Evolutionary conservation across 2,888 invertebrate species (phyloP).

Genomic region (Ctena decussata): DNA sequence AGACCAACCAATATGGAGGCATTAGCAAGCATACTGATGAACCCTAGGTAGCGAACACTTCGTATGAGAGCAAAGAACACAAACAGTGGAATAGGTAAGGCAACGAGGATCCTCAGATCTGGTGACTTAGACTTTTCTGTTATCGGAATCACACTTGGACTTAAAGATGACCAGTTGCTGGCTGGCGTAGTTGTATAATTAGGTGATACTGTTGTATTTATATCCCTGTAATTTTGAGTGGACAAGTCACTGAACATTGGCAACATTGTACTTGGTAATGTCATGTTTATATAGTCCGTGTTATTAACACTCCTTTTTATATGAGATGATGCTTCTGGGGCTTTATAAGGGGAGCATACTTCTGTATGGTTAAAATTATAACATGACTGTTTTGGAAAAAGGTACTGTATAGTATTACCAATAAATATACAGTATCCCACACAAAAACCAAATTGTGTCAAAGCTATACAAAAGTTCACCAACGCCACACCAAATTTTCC

Average conservation of each 20-base stretch:
- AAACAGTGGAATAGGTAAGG: conserved; percentile 81
- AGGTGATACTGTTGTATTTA: not conserved
- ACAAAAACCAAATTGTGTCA: conserved; percentile 85
- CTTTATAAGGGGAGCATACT: conserved; percentile 9
- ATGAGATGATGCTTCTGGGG: not conserved
- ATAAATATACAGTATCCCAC: conserved; percentile 85
- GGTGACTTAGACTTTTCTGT: conserved; percentile 63
- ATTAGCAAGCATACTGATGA: conserved; percentile 83
- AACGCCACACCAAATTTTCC: conserved; percentile 79
- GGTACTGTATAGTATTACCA: conserved; percentile 81
- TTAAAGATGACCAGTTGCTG: not conserved
- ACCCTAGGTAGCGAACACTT: conserved; percentile 79
- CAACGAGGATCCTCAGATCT: conserved; percentile 77
- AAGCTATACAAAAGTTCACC: conserved; percentile 80
- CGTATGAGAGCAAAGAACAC: conserved; percentile 81
- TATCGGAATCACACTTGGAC: not conserved
- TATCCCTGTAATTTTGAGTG: not conserved
- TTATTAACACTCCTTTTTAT: not conserved
- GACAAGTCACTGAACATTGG: not conserved
- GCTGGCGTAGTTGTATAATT: not conserved
- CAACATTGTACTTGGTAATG: not conserved
- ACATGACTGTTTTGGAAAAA: conserved; percentile 79
- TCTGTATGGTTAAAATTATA: conserved; percentile 13
- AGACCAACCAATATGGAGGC: conserved; percentile 81
- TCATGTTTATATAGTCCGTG: not conserved